A percentile compares a stretch with the other conserved stretches of the same genome.
Conservation (phyloP, 2,797 vertebrate genomes). For the Cryptoprocta ferox region DNA sequence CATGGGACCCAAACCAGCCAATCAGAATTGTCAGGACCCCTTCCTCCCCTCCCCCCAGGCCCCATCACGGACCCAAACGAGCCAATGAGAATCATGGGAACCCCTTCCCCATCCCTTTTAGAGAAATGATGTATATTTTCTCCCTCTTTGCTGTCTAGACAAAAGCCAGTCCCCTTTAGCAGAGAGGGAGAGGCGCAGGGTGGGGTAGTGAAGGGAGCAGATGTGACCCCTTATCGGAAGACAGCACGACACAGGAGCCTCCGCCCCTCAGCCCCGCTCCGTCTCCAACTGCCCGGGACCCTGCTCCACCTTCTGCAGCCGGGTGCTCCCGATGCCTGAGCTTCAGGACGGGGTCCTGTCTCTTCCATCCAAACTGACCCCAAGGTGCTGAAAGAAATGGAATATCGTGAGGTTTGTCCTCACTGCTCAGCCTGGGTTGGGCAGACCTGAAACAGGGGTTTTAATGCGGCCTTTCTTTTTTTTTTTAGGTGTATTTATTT, state of each 20-base stretch:
- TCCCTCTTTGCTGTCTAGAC: neutral
- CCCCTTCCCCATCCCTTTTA: neutral
- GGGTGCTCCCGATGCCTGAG: accelerated
- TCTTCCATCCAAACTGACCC: neutral
- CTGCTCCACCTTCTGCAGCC: neutral
- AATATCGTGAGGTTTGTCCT: too few species aligned
- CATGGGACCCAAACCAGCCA: neutral
- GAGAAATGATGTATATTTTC: neutral
- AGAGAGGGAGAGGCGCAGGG: neutral
- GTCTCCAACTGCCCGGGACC: accelerated
- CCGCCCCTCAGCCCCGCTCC: neutral
- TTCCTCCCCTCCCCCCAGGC: neutral
- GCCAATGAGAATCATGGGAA: neutral
- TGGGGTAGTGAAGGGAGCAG: neutral
- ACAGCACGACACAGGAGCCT: accelerated
- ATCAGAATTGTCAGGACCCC: neutral
- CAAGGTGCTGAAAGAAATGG: neutral
- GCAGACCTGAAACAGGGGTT: neutral
- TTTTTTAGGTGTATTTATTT: too few species aligned
- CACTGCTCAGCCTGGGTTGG: accelerated
- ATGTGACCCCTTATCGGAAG: accelerated
- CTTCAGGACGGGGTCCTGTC: neutral
- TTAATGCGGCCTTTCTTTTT: too few species aligned
- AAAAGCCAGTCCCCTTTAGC: neutral
- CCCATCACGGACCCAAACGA: neutral